Evolutionary conservation across 2,113 vertebrate species (phyloP), one percentile per base, ranked within the genome.

Genomic region (Embiotoca jacksoni): DNA sequence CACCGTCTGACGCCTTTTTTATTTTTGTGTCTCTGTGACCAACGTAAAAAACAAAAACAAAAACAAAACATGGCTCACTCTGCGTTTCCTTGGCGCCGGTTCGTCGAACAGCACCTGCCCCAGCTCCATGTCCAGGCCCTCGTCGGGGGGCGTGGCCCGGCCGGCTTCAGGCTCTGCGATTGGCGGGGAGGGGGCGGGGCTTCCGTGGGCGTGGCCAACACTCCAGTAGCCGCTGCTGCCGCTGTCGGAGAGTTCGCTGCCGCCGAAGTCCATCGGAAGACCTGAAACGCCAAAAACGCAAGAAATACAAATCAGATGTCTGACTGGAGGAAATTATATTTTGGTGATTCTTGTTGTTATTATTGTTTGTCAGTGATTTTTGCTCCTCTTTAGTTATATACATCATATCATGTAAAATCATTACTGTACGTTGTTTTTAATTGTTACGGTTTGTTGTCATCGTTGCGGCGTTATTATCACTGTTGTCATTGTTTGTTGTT

Each of bases 201-300:
- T 94, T 44, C 81, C 31, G 32, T 73, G 82, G 32, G 94, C 81
- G 0, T 93, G 94, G 80, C 95, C 93, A 2, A 92, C 92, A 0
- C 97, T 98, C 97, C 96, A 97, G 93, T 96, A 96, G 7, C 97
- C 96, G 0, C 96, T 96, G 93, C 95, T 96, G 67, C 96, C 94
- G 0, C 96, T 95, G 83, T 97, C 96, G 0, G 95, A 96, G 61
- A 96, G 82, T 54, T 94, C 92, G 0, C 86, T 41, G 0, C 87
- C 77, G 0, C 63, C 59, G 9, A 71, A 61, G 2, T 83, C 91
- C 74, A 75, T 81, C 8, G 23, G 72, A 44, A 81, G 66, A 16
- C 77, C 93, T 93, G 81, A 13, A 9, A 58, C 6, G 60, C 13
- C 8, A 41, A 41, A 41, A 9, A 41, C 7, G 7, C 39, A 5